Percentiles rank a stretch among this genome's conserved stretches.
Evolutionary conservation across 1,140 invertebrate genomes (phyloP).

Genomic region (Vollenhovia emeryi): DNA sequence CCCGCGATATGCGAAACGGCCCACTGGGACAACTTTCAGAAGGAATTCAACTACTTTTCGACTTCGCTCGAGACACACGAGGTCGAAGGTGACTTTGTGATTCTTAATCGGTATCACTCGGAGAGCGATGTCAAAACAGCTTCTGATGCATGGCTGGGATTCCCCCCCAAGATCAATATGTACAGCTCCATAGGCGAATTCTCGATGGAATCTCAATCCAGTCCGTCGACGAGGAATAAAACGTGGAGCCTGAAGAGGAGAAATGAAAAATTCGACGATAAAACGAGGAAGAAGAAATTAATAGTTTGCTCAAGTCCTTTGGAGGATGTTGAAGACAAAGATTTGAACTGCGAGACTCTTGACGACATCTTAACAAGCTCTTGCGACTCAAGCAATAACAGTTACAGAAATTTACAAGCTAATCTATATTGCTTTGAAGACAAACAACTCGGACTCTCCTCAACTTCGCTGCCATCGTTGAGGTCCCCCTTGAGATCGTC

Average conservation of each 20-base stretch:
- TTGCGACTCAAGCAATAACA: slow-evolving; percentile 8
- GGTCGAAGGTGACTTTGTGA: background rate
- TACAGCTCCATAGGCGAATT: background rate
- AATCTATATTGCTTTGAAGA: background rate
- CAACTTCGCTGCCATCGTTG: background rate
- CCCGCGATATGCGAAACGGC: background rate
- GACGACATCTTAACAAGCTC: slow-evolving; percentile 4
- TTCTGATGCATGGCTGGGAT: background rate
- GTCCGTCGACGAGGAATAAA: background rate
- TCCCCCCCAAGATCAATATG: slow-evolving; percentile 7
- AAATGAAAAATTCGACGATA: background rate
- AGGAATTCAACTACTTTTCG: background rate
- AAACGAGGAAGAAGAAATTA: background rate
- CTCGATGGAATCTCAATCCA: background rate
- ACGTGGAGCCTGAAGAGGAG: background rate
- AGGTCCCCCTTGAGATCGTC: background rate
- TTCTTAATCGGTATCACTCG: background rate
- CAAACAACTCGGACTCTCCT: background rate
- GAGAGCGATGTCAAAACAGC: background rate
- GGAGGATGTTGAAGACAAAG: background rate
- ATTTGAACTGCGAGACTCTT: background rate
- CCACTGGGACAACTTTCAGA: background rate
- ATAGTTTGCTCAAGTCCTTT: background rate
- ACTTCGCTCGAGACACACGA: background rate
- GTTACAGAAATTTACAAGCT: slow-evolving; percentile 27